Evolutionary conservation across 2,797 vertebrate genomes (phyloP), one percentile per base, ranked within the genome.

Genomic region (Platyrinchus mystaceus): DNA sequence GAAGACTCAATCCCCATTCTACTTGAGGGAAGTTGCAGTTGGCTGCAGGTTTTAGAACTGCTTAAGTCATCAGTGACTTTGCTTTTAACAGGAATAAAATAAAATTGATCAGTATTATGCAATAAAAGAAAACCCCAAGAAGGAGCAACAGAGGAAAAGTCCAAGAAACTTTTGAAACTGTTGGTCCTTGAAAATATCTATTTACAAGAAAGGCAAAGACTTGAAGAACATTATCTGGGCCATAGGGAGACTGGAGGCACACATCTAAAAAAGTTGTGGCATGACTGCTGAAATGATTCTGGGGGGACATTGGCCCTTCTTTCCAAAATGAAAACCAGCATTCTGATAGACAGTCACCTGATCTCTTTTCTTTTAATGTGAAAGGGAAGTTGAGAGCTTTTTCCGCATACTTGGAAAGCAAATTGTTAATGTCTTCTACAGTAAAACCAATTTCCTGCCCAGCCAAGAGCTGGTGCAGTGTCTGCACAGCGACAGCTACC

Each of bases 361-460:
- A 99, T 95, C 98, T 98, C 75, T 97, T 98, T 93, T 99, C 98
- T 93, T 98, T 97, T 69, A 99, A 98, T 9, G 99, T 96, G 16
- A 98, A 99, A 9, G 99, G 98, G 93, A 99, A 99, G 93, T 99
- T 98, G 28, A 99, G 98, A 80, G 99, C 99, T 95, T 99, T 99
- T 90, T 96, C 92, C 20, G 98, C 99, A 7, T 99, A 99, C 84
- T 97, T 98, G 53, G 98, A 98, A 94, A 99, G 98, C 70, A 99
- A 98, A 1, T 59, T 94, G 87, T 99, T 98, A 27, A 99, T 97
- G 74, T 99, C 98, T 37, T 98, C 97, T 4, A 97, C 47, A 12
- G 97, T 96, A 87, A 99, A 98, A 82, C 98, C 98, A 1, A 98
- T 96, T 63, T 99, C 98, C 92, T 98, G 98, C 50, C 98, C 98